A percentile compares a stretch with the other conserved stretches of the same genome.
Conservation (phyloP, 1,140 invertebrate species). For the Formica selysi region DNA sequence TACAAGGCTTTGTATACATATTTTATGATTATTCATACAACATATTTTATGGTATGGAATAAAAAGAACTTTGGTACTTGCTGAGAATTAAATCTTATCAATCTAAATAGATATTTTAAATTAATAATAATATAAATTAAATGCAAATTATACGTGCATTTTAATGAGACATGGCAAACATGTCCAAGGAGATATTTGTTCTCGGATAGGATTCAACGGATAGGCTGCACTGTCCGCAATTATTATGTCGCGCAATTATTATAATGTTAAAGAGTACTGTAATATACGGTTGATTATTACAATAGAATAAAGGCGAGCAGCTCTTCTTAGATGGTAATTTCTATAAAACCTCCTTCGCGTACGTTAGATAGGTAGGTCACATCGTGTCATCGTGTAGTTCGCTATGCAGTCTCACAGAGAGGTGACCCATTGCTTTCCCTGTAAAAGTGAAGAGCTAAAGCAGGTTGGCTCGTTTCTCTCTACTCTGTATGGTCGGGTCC, state of each 20-base stretch:
- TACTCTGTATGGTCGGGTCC: conserved; percentile 79
- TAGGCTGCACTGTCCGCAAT: background rate
- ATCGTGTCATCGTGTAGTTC: conserved; percentile 49
- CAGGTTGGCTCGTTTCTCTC: conserved; percentile 81
- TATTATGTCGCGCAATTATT: background rate
- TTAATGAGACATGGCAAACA: background rate
- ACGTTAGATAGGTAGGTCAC: conserved; percentile 61
- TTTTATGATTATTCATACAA: background rate
- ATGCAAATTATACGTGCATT: background rate
- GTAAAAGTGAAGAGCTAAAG: conserved; percentile 80
- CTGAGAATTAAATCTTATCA: background rate
- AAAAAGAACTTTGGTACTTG: background rate
- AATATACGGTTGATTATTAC: conserved; percentile 23
- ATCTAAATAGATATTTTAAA: background rate
- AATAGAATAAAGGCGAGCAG: background rate
- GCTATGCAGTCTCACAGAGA: conserved; percentile 63
- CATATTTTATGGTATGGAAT: background rate
- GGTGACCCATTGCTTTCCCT: conserved; percentile 77
- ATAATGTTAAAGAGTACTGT: conserved; percentile 24
- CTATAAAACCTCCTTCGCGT: background rate
- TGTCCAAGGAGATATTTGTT: background rate
- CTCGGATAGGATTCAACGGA: background rate
- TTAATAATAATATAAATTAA: conserved; percentile 16
- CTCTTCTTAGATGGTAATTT: conserved; percentile 24
- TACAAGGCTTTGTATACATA: background rate